Conservation (phyloP, 1,140 invertebrate genomes). For the Lamellibrachia luymesi region DNA sequence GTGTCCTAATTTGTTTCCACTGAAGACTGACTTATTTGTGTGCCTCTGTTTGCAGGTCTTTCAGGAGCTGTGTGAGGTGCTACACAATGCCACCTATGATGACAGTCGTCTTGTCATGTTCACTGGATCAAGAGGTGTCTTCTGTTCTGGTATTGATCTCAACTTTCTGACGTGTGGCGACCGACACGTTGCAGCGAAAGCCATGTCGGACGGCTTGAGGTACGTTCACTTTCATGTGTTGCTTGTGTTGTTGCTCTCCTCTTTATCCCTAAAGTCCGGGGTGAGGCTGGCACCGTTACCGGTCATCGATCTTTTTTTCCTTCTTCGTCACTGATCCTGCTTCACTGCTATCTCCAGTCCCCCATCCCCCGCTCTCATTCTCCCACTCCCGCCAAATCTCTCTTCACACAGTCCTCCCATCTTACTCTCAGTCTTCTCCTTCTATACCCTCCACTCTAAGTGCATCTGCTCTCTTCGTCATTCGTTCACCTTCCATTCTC, state of each 20-base stretch:
- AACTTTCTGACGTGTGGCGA: conserved; percentile 45
- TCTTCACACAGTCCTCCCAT: no score
- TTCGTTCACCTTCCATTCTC: background rate
- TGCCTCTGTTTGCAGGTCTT: conserved; percentile 42
- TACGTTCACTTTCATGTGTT: conserved; percentile 23
- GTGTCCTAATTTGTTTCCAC: conserved; percentile 11
- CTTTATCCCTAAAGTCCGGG: no score
- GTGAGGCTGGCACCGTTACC: no score
- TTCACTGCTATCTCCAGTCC: no score
- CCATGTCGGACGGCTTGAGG: conserved; percentile 52
- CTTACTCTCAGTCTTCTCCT: no score
- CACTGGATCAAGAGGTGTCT: conserved; percentile 48
- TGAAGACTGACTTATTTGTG: background rate
- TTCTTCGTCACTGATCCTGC: no score
- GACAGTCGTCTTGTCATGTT: conserved; percentile 54
- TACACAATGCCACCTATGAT: conserved; percentile 53
- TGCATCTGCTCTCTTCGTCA: no score
- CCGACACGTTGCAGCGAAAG: conserved; percentile 42
- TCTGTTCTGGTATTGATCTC: conserved; percentile 44
- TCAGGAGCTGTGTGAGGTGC: conserved; percentile 46
- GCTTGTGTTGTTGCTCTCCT: no score
- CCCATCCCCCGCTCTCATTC: no score
- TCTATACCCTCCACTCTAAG: no score
- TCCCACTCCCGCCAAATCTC: no score
- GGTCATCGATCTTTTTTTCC: no score